Percentiles rank a stretch among this genome's conserved stretches.
These are phyloP conservation scores for Hirtodrosophila alboralis DNA, from an alignment of 2,888 invertebrate species.

Conservation along the genomic window DNA sequence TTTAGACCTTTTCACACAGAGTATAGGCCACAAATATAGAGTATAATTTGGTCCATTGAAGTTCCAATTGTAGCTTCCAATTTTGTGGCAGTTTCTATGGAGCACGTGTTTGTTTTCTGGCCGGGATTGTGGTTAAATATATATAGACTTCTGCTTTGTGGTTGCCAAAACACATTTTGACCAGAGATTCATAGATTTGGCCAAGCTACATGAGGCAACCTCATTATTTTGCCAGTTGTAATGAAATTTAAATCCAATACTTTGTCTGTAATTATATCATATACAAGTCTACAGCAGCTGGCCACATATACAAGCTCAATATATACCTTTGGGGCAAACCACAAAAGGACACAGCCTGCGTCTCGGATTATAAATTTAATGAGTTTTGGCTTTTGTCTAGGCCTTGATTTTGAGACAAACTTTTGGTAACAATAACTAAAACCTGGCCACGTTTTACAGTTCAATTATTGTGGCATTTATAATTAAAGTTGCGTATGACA, in stretches of 20 bases:
- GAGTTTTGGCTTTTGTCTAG: not conserved
- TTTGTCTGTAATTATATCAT: constrained; percentile 16
- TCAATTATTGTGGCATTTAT: constrained; percentile 66
- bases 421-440: constrained; percentile 5
- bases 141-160: constrained; percentile 56
- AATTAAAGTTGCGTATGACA: constrained; percentile 68
- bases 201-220: constrained; percentile 28
- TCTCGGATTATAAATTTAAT: constrained; percentile 16
- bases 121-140: constrained; percentile 39
- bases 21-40: too few species aligned
- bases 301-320: constrained; percentile 16
- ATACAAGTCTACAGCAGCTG: not conserved
- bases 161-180: constrained; percentile 32
- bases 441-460: constrained; percentile 41
- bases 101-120: constrained; percentile 20
- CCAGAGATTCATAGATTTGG: not conserved
- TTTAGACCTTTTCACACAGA: too few species aligned
- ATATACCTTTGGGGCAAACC: constrained; percentile 4
- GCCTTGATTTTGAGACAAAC: too few species aligned
- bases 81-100: too few species aligned
- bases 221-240: constrained; percentile 37
- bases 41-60: too few species aligned
- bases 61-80: too few species aligned
- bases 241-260: constrained; percentile 16
- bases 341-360: not conserved